Conservation (phyloP, 2,797 vertebrate species). For the Arrhamphus sclerolepis region DNA sequence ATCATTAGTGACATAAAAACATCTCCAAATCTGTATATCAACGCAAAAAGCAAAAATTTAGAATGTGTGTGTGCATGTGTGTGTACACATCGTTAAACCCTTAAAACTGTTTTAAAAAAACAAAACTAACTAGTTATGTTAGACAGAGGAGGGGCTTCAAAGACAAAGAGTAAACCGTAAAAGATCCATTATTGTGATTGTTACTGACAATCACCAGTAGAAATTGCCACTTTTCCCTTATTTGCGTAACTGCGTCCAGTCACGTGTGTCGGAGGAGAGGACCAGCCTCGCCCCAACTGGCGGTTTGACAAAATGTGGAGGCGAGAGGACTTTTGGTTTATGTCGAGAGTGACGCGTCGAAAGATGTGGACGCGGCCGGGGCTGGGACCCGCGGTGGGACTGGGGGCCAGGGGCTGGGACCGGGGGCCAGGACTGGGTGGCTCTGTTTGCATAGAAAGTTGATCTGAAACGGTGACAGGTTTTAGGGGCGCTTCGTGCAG, state of each 20-base stretch:
- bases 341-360: not conserved
- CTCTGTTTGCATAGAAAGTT: constrained; percentile 60
- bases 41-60: constrained; percentile 29
- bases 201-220: constrained; percentile 46
- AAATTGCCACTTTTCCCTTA: constrained; percentile 81
- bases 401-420: too few relatives aligned
- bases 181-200: constrained; percentile 32
- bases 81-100: constrained; percentile 27
- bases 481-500: too few relatives aligned
- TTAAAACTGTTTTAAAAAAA: constrained; percentile 28
- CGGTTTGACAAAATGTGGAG: constrained; percentile 25
- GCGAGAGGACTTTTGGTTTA: constrained; percentile 44
- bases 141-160: constrained; percentile 8
- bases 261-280: constrained; percentile 49
- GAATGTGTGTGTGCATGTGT: constrained; percentile 21
- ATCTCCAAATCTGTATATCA: constrained; percentile 45
- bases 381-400: too few relatives aligned
- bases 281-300: constrained; percentile 63
- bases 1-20: constrained; percentile 43
- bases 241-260: constrained; percentile 44
- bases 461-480: constrained; percentile 7
- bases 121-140: too few relatives aligned
- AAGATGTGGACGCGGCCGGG: too few relatives aligned
- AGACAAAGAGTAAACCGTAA: constrained; percentile 8
- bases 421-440: too few relatives aligned